A percentile compares a stretch with the other conserved stretches of the same genome.
phyloP scores from a whole-genome alignment of 2,113 vertebrate species.

The Sylvilagus bachmani region DNA sequence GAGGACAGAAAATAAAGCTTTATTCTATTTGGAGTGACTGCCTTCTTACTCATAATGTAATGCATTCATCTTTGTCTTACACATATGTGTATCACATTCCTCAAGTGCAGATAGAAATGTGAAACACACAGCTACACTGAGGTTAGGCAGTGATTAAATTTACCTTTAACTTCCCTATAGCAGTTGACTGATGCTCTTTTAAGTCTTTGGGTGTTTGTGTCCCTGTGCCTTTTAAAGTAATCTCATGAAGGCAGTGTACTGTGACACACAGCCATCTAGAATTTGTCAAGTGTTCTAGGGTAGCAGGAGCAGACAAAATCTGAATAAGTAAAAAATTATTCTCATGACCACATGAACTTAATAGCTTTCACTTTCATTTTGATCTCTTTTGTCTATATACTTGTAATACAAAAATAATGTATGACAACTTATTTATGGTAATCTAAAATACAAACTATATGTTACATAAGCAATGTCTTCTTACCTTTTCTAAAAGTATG shows the following conservation, averaged over 20 bases:
- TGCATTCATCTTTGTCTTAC: constrained; percentile 52
- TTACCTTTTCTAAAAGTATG: not conserved
- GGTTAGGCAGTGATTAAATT: not conserved
- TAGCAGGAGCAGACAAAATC: not conserved
- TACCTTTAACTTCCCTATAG: not conserved
- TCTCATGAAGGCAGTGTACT: not conserved
- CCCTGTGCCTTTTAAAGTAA: constrained; percentile 19
- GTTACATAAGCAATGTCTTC: not conserved
- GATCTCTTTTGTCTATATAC: not conserved
- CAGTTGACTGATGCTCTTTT: not conserved
- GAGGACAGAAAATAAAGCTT: constrained; percentile 45
- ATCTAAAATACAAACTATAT: not conserved
- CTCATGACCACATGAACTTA: not conserved
- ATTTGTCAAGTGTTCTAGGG: not conserved
- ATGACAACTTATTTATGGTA: not conserved
- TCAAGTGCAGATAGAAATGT: not conserved
- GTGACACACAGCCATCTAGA: not conserved
- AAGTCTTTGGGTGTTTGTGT: constrained; percentile 16
- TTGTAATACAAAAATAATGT: not conserved
- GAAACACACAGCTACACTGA: not conserved
- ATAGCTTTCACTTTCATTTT: not conserved
- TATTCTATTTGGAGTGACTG: constrained; percentile 62
- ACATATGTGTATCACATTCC: constrained; percentile 1
- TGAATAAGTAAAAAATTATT: not conserved
- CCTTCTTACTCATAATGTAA: not conserved